Conservation (phyloP, 2,888 invertebrate species). For the Phyto melanocephala region DNA sequence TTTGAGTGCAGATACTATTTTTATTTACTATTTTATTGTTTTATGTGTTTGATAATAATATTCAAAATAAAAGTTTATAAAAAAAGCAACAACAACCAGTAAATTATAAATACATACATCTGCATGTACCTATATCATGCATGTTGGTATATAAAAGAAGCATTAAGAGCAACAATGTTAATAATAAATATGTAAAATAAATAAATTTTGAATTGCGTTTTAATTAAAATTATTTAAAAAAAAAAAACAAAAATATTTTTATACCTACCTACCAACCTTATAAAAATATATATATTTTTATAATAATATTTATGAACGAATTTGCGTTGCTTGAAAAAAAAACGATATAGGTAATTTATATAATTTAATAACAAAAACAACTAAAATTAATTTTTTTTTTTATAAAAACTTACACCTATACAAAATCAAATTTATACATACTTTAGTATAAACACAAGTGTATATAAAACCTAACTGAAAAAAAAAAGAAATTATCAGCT, state of each 20-base stretch:
- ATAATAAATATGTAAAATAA: constrained; percentile 29
- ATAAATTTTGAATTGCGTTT: constrained; percentile 45
- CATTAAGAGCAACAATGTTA: not conserved
- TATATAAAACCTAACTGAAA: not conserved
- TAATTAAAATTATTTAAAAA: constrained; percentile 35
- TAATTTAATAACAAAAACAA: constrained; percentile 2
- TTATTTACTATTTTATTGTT: not conserved
- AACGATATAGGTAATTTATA: not conserved
- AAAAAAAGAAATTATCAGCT: constrained; percentile 55
- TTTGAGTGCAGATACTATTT: constrained; percentile 13
- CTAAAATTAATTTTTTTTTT: not conserved
- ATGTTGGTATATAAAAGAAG: not conserved
- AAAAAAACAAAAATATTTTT: not conserved
- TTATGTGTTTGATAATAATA: constrained; percentile 18
- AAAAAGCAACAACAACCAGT: not conserved
- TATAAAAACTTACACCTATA: not conserved
- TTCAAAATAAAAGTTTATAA: constrained; percentile 19
- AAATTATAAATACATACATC: no score
- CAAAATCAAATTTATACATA: not conserved
- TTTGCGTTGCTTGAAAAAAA: not conserved
- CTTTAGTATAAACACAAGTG: not conserved
- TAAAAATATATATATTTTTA: not conserved
- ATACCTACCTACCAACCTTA: no score
- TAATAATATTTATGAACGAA: not conserved
- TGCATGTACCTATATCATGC: no score